phyloP scores from a whole-genome alignment of 2,113 vertebrate genomes.

The Cheilinus undulatus region DNA sequence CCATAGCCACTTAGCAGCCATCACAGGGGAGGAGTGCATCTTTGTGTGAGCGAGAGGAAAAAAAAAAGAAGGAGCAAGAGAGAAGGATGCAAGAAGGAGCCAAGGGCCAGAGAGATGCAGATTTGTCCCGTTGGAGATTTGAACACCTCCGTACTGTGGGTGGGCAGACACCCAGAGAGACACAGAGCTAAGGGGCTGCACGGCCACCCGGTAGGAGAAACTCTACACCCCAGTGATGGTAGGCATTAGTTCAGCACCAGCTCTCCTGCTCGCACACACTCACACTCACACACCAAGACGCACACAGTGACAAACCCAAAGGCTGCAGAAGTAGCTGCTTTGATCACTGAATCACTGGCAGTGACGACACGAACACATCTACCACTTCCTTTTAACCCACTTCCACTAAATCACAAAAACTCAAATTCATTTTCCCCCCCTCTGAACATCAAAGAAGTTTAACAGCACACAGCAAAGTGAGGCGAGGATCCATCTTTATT shows the following conservation, averaged over 20 bases:
- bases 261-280: slow-evolving; percentile 60
- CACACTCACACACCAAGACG: slow-evolving; percentile 51
- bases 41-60: slow-evolving; percentile 16
- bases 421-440: slow-evolving; percentile 14
- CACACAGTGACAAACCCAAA: slow-evolving; percentile 58
- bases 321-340: slow-evolving; percentile 66
- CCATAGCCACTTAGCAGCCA: too few species aligned
- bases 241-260: slow-evolving; percentile 77
- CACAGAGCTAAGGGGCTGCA: slow-evolving; percentile 66
- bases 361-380: slow-evolving; percentile 54
- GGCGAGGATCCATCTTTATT: slow-evolving; percentile 14
- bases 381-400: slow-evolving; percentile 64
- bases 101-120: slow-evolving; percentile 64
- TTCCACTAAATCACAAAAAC: slow-evolving; percentile 61
- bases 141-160: slow-evolving; percentile 78
- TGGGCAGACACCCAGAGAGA: slow-evolving; percentile 73
- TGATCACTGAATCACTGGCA: slow-evolving; percentile 69
- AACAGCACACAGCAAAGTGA: slow-evolving; percentile 14
- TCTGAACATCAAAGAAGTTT: slow-evolving; percentile 52
- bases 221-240: slow-evolving; percentile 60
- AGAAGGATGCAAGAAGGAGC: slow-evolving; percentile 18
- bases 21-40: too few species aligned
- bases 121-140: slow-evolving; percentile 71
- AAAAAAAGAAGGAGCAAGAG: neutral
- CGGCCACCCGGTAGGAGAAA: slow-evolving; percentile 75